Evolutionary conservation across 2,113 vertebrate genomes (phyloP), one percentile per base, ranked within the genome.

Genomic region (Pontoporia blainvillei): DNA sequence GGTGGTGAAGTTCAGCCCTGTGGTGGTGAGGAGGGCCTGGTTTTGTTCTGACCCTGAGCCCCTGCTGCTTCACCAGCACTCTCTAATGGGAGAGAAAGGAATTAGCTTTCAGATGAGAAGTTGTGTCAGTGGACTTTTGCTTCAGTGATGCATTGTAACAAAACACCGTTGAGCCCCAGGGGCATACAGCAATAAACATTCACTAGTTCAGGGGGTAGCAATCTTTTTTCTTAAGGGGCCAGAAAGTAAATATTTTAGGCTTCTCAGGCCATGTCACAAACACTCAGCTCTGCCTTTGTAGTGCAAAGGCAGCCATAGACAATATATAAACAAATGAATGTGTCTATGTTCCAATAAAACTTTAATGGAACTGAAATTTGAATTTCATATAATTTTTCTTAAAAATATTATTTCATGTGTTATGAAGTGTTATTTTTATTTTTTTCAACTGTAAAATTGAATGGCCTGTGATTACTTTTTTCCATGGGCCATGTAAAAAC

Each of bases 301-400:
- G 67, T 82, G 54, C 46, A 75, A 72, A 94, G 86, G 52, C 46
- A 72, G 25, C 54, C 52, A 69, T 61, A 66, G 76, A 76, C 29
- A 61, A 44, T 34, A 81, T 1, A 11, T 39, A 85, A 93, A 72
- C 39, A 59, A 92, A 85, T 31, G 17, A 36, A 2, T 5, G 6
- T 87, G 64, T 10, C 64, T 91, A 3, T 59, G 29, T 90, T 82
- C 46, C 44, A 88, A 71, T 91, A 93, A 95, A 85, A 92, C 64
- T 71, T 69, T 94, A 83, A 79, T 67, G 44, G 25, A 59, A 79
- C 25, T 67, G 17, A 61, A 73, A 94, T 64, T 61, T 82, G 52
- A 85, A 93, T 85, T 66, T 86, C 61, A 73, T 44, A 49, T 72
- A 75, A 49, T 90, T 92, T 96, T 95, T 59, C 36, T 44, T 83